phyloP scores from a whole-genome alignment of 2,797 vertebrate species.

The Pangasius krempfi region DNA sequence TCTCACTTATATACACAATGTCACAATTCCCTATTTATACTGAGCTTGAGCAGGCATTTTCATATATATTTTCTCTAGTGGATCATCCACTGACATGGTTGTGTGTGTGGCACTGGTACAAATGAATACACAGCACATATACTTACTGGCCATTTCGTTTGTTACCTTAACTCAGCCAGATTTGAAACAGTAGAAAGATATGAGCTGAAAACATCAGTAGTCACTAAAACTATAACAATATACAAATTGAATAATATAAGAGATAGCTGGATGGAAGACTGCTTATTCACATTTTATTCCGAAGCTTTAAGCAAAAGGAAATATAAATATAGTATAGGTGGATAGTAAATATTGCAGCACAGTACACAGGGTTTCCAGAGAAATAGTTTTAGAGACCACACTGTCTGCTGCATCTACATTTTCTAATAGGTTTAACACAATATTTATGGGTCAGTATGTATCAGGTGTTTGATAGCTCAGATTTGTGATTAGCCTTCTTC shows the following conservation, averaged over 20 bases:
- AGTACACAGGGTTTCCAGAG: background rate
- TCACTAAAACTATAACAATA: background rate
- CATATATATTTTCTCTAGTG: background rate
- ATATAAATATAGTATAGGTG: background rate
- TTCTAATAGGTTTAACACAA: background rate
- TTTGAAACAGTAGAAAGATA: background rate
- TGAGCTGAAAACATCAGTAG: background rate
- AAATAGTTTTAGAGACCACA: background rate
- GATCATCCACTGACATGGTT: background rate
- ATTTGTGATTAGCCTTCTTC: background rate
- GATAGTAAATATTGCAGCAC: background rate
- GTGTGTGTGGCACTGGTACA: background rate
- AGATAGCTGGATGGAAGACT: background rate
- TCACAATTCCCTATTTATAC: background rate
- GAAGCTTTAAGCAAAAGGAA: background rate
- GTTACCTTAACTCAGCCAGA: background rate
- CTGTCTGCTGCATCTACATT: background rate
- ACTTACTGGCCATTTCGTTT: background rate
- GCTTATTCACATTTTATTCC: background rate
- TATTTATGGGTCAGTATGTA: background rate
- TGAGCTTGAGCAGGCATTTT: background rate
- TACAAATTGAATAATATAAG: background rate
- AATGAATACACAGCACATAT: background rate
- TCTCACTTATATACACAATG: background rate
- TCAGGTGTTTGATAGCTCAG: background rate